These are phyloP conservation scores for Deilephila elpenor DNA, from an alignment of 2,888 invertebrate genomes.

Conservation along the genomic window DNA sequence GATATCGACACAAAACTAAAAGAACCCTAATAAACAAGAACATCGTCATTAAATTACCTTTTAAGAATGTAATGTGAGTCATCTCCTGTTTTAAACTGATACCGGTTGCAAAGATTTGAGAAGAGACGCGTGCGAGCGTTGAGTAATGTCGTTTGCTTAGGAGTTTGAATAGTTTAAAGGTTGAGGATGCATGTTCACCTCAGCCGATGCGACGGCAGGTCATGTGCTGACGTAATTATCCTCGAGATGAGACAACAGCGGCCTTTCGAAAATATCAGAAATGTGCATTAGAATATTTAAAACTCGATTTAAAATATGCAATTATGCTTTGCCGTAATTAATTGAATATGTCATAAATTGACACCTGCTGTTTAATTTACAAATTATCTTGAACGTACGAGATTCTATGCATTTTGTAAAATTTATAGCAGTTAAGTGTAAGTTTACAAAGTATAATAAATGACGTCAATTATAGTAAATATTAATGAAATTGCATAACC, in stretches of 20 bases:
- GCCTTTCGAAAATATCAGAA: conserved; percentile 58
- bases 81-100: conserved; percentile 59
- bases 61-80: conserved; percentile 60
- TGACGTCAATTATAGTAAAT: background rate
- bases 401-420: background rate
- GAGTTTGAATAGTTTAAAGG: conserved; percentile 71
- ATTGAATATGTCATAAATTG: background rate
- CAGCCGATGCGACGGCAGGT: conserved; percentile 47
- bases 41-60: conserved; percentile 44
- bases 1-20: background rate
- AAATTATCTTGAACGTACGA: no score
- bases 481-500: background rate
- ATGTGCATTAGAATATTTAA: conserved; percentile 35
- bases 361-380: no score
- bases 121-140: conserved; percentile 45
- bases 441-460: background rate
- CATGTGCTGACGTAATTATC: conserved; percentile 67
- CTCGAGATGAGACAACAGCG: conserved; percentile 45
- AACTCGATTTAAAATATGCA: background rate
- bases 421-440: no score
- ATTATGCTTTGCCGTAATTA: background rate
- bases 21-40: conserved; percentile 46
- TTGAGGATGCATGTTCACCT: conserved; percentile 73
- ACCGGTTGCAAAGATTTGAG: conserved; percentile 50
- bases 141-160: conserved; percentile 52